These are phyloP conservation scores for Andrena fulva DNA, from an alignment of 2,888 invertebrate species.

Conservation along the genomic window DNA sequence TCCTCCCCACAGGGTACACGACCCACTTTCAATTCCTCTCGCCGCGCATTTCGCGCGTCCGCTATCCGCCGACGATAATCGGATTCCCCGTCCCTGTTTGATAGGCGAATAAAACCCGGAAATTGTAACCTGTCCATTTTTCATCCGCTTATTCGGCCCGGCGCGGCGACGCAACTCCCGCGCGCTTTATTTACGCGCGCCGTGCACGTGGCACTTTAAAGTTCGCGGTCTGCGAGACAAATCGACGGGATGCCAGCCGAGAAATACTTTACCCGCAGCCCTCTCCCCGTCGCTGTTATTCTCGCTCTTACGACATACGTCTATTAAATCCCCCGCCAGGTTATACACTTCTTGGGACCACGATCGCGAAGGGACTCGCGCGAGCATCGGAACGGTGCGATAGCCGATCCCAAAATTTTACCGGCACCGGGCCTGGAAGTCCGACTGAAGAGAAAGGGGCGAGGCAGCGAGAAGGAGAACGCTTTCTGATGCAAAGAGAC, in stretches of 20 bases:
- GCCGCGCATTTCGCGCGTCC: not conserved
- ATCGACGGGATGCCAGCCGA: constrained; percentile 26
- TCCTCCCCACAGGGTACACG: too few species aligned
- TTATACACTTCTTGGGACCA: not conserved
- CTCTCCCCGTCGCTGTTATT: constrained; percentile 6
- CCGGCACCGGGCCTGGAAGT: not conserved
- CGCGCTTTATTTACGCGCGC: constrained; percentile 48
- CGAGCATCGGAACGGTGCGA: constrained; percentile 7
- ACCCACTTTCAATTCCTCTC: not conserved
- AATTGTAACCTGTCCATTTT: constrained; percentile 29
- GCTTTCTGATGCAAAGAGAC: constrained; percentile 8
- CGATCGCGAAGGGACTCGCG: constrained; percentile 1
- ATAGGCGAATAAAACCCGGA: constrained; percentile 10
- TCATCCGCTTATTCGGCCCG: constrained; percentile 10
- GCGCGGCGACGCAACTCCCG: not conserved
- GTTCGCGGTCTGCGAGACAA: constrained; percentile 49
- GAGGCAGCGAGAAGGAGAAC: constrained; percentile 12
- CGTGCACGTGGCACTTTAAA: constrained; percentile 49
- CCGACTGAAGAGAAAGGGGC: not conserved
- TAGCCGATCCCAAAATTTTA: constrained; percentile 40
- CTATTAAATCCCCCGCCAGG: constrained; percentile 43
- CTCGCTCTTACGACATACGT: constrained; percentile 28
- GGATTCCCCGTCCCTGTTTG: not conserved
- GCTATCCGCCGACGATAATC: not conserved
- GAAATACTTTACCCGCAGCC: constrained; percentile 7